Conservation (phyloP, 2,797 vertebrate species). For the Hylomyscus alleni region DNA sequence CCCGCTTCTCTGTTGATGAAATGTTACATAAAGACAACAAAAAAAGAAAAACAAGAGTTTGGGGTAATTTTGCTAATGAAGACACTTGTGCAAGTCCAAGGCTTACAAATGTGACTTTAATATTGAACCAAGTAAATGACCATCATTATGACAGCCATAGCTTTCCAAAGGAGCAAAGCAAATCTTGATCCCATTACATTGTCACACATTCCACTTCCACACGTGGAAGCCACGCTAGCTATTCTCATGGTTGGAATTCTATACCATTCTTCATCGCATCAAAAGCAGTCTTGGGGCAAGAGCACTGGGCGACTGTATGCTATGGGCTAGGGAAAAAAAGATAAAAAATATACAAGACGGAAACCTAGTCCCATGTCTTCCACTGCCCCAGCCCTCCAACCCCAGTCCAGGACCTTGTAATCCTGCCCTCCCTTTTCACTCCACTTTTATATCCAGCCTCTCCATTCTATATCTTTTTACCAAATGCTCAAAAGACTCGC, state of each 20-base stretch:
- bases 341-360: not conserved
- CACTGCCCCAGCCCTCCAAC: not conserved
- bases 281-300: not conserved
- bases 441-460: not conserved
- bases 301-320: not conserved
- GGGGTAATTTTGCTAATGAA: slow-evolving; percentile 43
- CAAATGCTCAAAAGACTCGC: not conserved
- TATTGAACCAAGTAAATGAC: not conserved
- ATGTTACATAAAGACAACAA: slow-evolving; percentile 19
- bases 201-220: not conserved
- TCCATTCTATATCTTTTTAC: not conserved
- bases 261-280: not conserved
- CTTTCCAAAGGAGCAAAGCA: slow-evolving; percentile 14
- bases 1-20: slow-evolving; percentile 53
- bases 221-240: slow-evolving; percentile 24
- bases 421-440: not conserved
- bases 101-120: not conserved
- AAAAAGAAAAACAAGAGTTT: not conserved
- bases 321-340: not conserved
- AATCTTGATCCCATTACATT: not conserved
- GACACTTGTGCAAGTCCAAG: not conserved
- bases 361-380: not conserved
- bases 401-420: not conserved
- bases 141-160: not conserved
- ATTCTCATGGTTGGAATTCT: not conserved